A percentile compares a stretch with the other conserved stretches of the same genome.
Conservation (phyloP, 2,113 vertebrate genomes). For the Brachyhypopomus occidentalis region DNA sequence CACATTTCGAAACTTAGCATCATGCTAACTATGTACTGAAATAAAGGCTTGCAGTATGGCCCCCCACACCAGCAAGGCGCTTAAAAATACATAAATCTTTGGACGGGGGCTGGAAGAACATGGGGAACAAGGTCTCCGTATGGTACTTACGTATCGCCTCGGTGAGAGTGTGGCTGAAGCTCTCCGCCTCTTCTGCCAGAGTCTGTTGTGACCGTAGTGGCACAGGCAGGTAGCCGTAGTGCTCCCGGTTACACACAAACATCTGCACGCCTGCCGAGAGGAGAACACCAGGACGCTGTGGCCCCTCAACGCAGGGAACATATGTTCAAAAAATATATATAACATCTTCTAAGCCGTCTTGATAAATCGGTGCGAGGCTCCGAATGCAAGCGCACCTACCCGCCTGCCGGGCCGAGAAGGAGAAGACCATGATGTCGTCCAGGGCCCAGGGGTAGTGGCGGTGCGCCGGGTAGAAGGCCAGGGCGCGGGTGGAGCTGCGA, state of each 20-base stretch:
- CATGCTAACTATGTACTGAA: too few relatives aligned
- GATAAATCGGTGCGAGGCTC: neutral
- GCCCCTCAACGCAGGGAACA: too few relatives aligned
- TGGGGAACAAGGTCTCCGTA: too few relatives aligned
- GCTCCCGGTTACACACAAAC: constrained; percentile 84
- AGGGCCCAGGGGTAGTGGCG: constrained; percentile 82
- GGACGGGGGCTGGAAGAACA: too few relatives aligned
- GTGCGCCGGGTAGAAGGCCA: constrained; percentile 82
- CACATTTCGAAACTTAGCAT: too few relatives aligned
- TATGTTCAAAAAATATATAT: neutral
- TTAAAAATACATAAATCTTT: too few relatives aligned
- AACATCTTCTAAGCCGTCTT: too few relatives aligned
- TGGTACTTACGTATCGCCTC: constrained; percentile 84
- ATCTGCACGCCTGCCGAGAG: constrained; percentile 74
- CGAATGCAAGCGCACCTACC: constrained; percentile 77
- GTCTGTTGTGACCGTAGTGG: constrained; percentile 79
- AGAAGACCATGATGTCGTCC: constrained; percentile 89
- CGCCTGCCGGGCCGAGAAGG: constrained; percentile 84
- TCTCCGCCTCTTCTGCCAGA: constrained; percentile 80
- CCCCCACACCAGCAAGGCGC: too few relatives aligned
- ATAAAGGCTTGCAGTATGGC: too few relatives aligned
- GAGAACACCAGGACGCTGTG: neutral
- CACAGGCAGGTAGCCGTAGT: constrained; percentile 84
- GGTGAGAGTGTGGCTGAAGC: constrained; percentile 79
- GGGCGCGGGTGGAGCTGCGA: constrained; percentile 72